Evolutionary conservation across 1,140 invertebrate genomes (phyloP).

Genomic region (Sesamia nonagrioides): DNA sequence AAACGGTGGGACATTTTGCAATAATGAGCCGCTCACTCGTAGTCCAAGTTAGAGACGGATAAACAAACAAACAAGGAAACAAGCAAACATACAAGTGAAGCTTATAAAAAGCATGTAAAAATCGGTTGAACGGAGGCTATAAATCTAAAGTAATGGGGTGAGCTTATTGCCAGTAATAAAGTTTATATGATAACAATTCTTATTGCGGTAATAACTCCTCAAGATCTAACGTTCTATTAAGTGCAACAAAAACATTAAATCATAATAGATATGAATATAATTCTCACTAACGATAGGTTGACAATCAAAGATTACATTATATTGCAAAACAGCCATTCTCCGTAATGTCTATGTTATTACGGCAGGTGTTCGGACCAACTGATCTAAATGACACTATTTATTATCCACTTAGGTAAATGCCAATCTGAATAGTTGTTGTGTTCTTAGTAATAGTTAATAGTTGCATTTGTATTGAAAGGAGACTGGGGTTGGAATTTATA

Average conservation of each 20-base stretch:
- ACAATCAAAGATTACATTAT: conserved; percentile 31
- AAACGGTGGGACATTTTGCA: too few relatives aligned
- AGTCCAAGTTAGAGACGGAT: too few relatives aligned
- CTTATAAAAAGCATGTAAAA: too few relatives aligned
- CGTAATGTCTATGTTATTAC: conserved; percentile 18
- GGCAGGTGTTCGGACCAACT: background rate
- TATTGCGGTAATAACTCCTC: background rate
- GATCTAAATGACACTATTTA: conserved; percentile 7
- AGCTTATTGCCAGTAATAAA: background rate
- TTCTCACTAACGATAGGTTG: conserved; percentile 3
- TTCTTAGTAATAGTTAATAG: conserved; percentile 2
- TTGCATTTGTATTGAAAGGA: too few relatives aligned
- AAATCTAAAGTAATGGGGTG: too few relatives aligned
- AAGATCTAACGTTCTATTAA: background rate
- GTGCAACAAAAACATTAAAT: background rate
- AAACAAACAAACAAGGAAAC: too few relatives aligned
- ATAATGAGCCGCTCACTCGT: too few relatives aligned
- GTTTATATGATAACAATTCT: background rate
- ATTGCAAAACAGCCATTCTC: conserved; percentile 15
- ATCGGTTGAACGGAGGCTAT: too few relatives aligned
- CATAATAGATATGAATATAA: conserved; percentile 1
- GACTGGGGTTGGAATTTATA: too few relatives aligned
- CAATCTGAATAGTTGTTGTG: background rate
- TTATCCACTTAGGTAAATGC: conserved; percentile 24
- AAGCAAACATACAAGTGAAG: too few relatives aligned